Percentiles rank a stretch among this genome's conserved stretches.
phyloP scores from a whole-genome alignment of 2,797 vertebrate species.

The Limnodromus scolopaceus region DNA sequence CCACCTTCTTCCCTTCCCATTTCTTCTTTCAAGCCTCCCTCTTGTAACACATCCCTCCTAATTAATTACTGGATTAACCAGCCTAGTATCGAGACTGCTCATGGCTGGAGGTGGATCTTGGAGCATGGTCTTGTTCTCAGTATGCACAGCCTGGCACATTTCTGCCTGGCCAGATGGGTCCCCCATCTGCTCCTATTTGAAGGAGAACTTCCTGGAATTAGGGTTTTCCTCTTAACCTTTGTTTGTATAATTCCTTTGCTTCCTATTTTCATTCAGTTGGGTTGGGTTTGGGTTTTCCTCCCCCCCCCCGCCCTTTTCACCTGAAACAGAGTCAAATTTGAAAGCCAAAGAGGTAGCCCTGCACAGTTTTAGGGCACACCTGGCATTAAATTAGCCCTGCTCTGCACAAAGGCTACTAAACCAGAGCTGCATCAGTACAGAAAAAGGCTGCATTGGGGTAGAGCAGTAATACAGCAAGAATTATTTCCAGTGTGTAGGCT shows the following conservation, averaged over 20 bases:
- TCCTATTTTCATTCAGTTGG: background rate
- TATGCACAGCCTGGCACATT: constrained; percentile 35
- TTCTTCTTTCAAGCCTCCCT: background rate
- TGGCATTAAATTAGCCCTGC: background rate
- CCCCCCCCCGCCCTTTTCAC: background rate
- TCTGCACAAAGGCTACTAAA: background rate
- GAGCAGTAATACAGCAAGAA: background rate
- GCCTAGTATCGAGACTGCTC: background rate
- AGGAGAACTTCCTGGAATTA: constrained; percentile 28
- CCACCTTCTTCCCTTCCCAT: background rate
- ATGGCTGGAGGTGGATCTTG: constrained; percentile 62
- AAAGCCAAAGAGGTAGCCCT: background rate
- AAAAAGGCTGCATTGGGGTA: background rate
- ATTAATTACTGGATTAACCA: constrained; percentile 57
- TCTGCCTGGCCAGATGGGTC: constrained; percentile 56
- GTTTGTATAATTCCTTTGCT: background rate
- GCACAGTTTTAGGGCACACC: background rate
- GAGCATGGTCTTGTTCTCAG: constrained; percentile 40
- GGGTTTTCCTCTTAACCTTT: constrained; percentile 51
- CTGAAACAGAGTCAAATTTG: background rate
- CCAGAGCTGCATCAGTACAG: background rate
- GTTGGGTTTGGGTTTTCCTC: too few species aligned
- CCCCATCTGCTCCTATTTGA: constrained; percentile 52
- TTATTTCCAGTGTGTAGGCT: background rate
- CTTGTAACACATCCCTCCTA: constrained; percentile 4